Base-by-base conservation (phyloP, 2,888 invertebrate genomes). In the Campopleginae sp. region DNA sequence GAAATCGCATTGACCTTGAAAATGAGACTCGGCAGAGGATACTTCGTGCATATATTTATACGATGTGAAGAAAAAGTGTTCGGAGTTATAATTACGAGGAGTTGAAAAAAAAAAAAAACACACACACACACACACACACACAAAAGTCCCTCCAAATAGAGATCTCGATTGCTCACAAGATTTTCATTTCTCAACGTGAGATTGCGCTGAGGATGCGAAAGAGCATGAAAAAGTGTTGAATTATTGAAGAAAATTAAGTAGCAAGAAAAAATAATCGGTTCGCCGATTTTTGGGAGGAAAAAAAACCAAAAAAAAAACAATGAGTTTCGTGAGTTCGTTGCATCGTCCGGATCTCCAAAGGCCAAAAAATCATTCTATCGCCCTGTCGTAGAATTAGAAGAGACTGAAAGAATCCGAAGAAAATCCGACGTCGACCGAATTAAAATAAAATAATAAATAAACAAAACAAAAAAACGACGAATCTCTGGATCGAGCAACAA, bases 161-260 rank as follows among this genome's bases (percentile, higher is more conserved):
- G 89, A 91, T 92, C 90, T 91, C 91, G 91, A 91, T 92, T 92
- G 91, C 92, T 92, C 91, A 91, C 90, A 91, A 91, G 89, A 87
- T 87, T 48, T 58, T 58, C 23, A 17, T 87, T 82, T 88, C 86
- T 85, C 86, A 77, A 74, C 82, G 80, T 61, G 48, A 44, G 82
- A 76, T 33, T 54, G 68, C 75, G 44, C 38, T 33, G 42, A 61
- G 81, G 8, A 63, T 58, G 27, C 31, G 66, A 38, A 46, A 51
- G 54, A 44, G 44, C 63, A 54, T 27, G 65, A 76, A 27, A 68
- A 70, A 66, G 5, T 46, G 12, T 38, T 58, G 6, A 63, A 48
- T 42, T 63, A 44, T n/a, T 48, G n/a, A 44, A 61, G 42, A 77
- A 72, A 70, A 66, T 46, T 17, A 66, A 66, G 1, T 27, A 80